These are phyloP conservation scores for Ctenochaetus hawaiiensis DNA, from an alignment of 2,797 vertebrate species.

Conservation along the genomic window DNA sequence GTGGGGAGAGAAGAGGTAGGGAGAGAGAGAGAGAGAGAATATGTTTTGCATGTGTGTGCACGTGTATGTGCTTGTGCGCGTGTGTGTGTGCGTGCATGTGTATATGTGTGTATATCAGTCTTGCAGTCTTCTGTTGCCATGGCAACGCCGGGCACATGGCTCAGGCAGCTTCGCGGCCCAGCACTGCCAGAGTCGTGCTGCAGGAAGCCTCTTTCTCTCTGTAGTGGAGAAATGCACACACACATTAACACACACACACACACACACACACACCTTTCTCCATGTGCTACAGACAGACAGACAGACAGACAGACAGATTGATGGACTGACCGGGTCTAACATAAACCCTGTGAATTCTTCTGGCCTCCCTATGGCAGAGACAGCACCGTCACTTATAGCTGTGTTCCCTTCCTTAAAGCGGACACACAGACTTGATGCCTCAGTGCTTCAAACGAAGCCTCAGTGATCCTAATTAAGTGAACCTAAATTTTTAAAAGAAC, in stretches of 20 bases:
- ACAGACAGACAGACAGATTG: slow-evolving; percentile 49
- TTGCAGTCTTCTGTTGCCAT: slow-evolving; percentile 87
- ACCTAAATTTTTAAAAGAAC: slow-evolving; percentile 53
- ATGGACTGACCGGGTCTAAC: slow-evolving; percentile 55
- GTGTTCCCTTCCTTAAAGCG: slow-evolving; percentile 35
- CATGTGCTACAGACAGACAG: slow-evolving; percentile 60
- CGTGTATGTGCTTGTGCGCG: no score
- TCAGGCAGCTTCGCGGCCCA: slow-evolving; percentile 81
- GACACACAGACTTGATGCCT: slow-evolving; percentile 44
- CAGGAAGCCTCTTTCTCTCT: slow-evolving; percentile 78
- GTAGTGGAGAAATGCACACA: slow-evolving; percentile 61
- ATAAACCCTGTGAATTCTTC: slow-evolving; percentile 46
- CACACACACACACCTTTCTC: slow-evolving; percentile 51
- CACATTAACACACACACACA: slow-evolving; percentile 26
- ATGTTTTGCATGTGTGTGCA: slow-evolving; percentile 60
- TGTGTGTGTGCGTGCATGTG: slow-evolving; percentile 27
- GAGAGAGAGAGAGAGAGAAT: slow-evolving; percentile 57
- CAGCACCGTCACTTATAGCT: slow-evolving; percentile 27
- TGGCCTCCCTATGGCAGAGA: slow-evolving; percentile 36
- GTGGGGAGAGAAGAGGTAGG: slow-evolving; percentile 42
- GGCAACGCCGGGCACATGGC: slow-evolving; percentile 85
- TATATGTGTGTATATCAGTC: slow-evolving; percentile 74
- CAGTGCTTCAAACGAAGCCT: slow-evolving; percentile 53
- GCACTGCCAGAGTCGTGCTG: slow-evolving; percentile 83
- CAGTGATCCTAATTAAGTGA: slow-evolving; percentile 61